phyloP scores from a whole-genome alignment of 2,888 invertebrate species.

The Lasioglossum lativentre region DNA sequence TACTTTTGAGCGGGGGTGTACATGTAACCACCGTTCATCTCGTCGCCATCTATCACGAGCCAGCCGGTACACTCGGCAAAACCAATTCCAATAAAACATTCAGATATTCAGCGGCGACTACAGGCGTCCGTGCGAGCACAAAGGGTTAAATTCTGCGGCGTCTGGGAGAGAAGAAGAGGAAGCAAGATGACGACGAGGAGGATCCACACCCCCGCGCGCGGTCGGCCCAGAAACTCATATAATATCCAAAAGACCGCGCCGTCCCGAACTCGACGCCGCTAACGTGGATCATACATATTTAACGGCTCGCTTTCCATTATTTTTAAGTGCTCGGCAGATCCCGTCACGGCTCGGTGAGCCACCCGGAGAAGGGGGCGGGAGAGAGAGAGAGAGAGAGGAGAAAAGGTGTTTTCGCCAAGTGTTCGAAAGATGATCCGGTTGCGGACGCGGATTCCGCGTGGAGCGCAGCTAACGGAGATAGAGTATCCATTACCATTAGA shows the following conservation, averaged over 20 bases:
- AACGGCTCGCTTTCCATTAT: constrained; percentile 2
- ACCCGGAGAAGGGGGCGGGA: background rate
- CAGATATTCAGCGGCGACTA: background rate
- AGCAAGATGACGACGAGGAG: background rate
- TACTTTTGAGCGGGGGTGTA: background rate
- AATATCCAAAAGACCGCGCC: background rate
- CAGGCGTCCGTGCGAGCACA: background rate
- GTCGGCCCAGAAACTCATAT: background rate
- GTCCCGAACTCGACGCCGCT: constrained; percentile 6
- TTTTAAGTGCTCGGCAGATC: constrained; percentile 1
- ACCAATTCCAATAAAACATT: constrained; percentile 10
- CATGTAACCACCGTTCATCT: background rate
- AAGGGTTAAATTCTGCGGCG: background rate
- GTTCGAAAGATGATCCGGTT: constrained; percentile 45
- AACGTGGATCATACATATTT: constrained; percentile 10
- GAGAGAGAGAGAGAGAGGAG: background rate
- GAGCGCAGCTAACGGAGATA: background rate
- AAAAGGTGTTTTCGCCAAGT: constrained; percentile 7
- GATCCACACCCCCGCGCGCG: background rate
- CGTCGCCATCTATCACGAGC: constrained; percentile 4
- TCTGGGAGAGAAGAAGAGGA: background rate
- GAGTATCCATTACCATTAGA: constrained; percentile 52
- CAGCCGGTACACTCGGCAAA: constrained; percentile 1
- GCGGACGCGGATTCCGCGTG: constrained; percentile 28
- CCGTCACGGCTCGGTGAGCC: background rate